These are phyloP conservation scores for Axis porcinus DNA, from an alignment of 2,113 vertebrate genomes.

Conservation along the genomic window DNA sequence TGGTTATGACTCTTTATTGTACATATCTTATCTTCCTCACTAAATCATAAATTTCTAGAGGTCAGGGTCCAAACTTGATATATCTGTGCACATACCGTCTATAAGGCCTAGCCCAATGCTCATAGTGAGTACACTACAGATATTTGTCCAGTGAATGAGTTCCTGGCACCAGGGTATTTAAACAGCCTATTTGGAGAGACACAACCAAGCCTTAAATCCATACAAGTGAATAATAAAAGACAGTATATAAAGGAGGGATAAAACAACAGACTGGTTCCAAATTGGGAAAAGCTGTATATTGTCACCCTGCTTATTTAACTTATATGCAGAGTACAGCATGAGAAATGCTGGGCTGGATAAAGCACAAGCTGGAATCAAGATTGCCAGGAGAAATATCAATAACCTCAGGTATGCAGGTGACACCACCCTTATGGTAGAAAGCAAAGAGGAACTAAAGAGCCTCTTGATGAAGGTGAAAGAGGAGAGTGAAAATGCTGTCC, in stretches of 20 bases:
- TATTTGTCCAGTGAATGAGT: neutral
- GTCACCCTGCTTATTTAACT: neutral
- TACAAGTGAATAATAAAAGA: neutral
- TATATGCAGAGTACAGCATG: neutral
- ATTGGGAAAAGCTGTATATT: neutral
- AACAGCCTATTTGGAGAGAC: neutral
- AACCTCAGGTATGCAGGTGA: neutral
- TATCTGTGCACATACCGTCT: neutral
- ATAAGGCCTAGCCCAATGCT: neutral
- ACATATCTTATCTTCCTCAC: neutral
- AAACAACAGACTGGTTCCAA: neutral
- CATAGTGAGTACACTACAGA: neutral
- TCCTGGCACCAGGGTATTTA: neutral
- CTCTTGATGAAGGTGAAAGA: neutral
- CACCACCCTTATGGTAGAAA: neutral
- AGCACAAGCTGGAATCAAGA: neutral
- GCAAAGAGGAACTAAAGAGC: neutral
- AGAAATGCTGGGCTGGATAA: neutral
- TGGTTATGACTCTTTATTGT: constrained; percentile 16
- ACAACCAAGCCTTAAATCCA: neutral
- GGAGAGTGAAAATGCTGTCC: neutral
- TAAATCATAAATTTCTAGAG: neutral
- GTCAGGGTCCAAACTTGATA: constrained; percentile 1
- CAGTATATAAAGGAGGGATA: neutral
- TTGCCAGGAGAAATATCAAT: neutral